Conservation (phyloP, 2,797 vertebrate species). For the Gallinago nigripennis region DNA sequence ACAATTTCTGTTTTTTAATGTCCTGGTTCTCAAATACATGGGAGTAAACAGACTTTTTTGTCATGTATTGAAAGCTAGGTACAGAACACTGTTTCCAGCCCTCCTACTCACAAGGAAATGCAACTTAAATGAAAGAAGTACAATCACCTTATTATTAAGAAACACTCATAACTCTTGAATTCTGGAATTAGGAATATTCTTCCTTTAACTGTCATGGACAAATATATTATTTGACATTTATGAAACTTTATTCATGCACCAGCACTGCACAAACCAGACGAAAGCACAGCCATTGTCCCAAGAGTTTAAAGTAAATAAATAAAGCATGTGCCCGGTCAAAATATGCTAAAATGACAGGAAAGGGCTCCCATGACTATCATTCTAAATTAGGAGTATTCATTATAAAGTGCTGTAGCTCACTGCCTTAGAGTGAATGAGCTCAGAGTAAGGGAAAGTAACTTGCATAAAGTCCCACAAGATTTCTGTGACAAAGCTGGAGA, state of each 20-base stretch:
- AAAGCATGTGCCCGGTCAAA: conserved; percentile 4
- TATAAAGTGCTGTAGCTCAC: not conserved
- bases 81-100: not conserved
- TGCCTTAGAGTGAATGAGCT: not conserved
- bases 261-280: not conserved
- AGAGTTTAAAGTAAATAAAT: conserved; percentile 6
- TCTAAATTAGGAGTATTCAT: not conserved
- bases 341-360: not conserved
- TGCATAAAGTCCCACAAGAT: not conserved
- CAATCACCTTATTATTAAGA: not conserved
- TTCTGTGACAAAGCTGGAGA: not conserved
- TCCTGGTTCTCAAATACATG: not conserved
- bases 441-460: not conserved
- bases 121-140: not conserved
- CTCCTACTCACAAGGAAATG: not conserved
- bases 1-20: not conserved
- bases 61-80: not conserved
- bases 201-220: not conserved
- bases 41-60: not conserved
- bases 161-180: not conserved
- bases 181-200: not conserved
- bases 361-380: not conserved
- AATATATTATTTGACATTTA: not conserved
- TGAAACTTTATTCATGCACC: not conserved
- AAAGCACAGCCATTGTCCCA: not conserved